phyloP scores from a whole-genome alignment of 1,140 invertebrate genomes.

The Leptinotarsa defecta region DNA sequence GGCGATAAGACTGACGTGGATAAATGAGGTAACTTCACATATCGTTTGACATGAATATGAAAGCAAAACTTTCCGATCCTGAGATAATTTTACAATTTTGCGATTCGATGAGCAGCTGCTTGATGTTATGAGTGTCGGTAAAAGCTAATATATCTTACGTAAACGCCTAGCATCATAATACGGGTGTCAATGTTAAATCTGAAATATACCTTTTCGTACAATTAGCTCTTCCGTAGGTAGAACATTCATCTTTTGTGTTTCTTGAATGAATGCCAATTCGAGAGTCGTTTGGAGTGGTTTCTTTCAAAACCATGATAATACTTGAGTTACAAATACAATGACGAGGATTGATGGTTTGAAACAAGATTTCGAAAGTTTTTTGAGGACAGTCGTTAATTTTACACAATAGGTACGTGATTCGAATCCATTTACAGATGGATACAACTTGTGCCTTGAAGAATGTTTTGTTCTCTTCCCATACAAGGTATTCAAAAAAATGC shows the following conservation, averaged over 20 bases:
- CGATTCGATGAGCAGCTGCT: constrained; percentile 2
- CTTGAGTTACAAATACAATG: constrained; percentile 1
- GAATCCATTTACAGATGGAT: neutral
- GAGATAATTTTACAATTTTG: neutral
- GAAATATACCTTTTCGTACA: constrained; percentile 16
- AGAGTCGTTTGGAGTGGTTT: constrained; percentile 19
- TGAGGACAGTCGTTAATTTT: constrained; percentile 10
- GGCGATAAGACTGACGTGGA: too few relatives aligned
- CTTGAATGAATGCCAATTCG: constrained; percentile 16
- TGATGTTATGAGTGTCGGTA: neutral
- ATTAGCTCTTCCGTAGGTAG: constrained; percentile 13
- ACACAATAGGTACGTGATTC: neutral
- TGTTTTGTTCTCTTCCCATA: neutral
- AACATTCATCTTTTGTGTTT: neutral
- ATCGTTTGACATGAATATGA: too few relatives aligned
- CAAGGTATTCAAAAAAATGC: too few relatives aligned
- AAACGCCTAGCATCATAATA: constrained; percentile 2
- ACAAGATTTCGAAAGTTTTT: constrained; percentile 13
- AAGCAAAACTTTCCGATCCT: too few relatives aligned
- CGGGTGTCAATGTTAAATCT: constrained; percentile 8
- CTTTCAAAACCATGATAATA: constrained; percentile 9
- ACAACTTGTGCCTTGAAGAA: neutral
- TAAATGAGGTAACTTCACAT: too few relatives aligned
- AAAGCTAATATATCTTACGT: neutral
- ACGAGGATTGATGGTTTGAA: neutral